Evolutionary conservation across 2,888 invertebrate species (phyloP).

Genomic region (Epinotia nisella): DNA sequence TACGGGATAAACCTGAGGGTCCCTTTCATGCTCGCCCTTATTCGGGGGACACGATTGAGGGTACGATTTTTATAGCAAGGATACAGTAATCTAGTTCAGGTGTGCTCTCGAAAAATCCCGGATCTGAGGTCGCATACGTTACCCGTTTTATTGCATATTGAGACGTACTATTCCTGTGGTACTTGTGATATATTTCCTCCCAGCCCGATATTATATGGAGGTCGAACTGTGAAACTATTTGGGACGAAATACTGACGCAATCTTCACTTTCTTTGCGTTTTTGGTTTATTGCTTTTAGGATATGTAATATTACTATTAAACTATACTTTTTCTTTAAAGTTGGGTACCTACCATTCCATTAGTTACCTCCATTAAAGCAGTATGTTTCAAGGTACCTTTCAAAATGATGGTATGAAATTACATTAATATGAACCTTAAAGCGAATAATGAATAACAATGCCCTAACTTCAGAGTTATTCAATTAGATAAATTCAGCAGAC

Average conservation of each 20-base stretch:
- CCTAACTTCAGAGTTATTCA: too few relatives aligned
- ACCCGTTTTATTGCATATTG: conserved; percentile 82
- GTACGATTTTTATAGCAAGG: conserved; percentile 75
- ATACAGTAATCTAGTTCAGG: conserved; percentile 83
- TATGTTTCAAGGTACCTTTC: too few relatives aligned
- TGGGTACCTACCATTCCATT: too few relatives aligned
- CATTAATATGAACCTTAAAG: too few relatives aligned
- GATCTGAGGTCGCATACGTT: conserved; percentile 77
- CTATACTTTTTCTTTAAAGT: too few relatives aligned
- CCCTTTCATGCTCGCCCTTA: conserved; percentile 73
- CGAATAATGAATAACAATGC: too few relatives aligned
- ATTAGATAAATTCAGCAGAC: too few relatives aligned
- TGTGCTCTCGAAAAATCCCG: conserved; percentile 77
- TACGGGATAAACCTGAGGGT: conserved; percentile 63
- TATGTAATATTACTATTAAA: not conserved
- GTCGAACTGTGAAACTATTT: conserved; percentile 66
- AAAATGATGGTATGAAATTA: too few relatives aligned
- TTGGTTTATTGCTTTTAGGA: not conserved
- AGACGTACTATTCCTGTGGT: conserved; percentile 78
- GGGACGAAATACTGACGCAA: conserved; percentile 54
- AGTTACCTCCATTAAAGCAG: too few relatives aligned
- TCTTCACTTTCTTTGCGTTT: conserved; percentile 41
- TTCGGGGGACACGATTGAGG: conserved; percentile 69
- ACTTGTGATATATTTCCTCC: conserved; percentile 71
- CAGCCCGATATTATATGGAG: conserved; percentile 64